A percentile compares a stretch with the other conserved stretches of the same genome.
Evolutionary conservation across 2,113 vertebrate genomes (phyloP).

Genomic region (Cyanoliseus patagonus): DNA sequence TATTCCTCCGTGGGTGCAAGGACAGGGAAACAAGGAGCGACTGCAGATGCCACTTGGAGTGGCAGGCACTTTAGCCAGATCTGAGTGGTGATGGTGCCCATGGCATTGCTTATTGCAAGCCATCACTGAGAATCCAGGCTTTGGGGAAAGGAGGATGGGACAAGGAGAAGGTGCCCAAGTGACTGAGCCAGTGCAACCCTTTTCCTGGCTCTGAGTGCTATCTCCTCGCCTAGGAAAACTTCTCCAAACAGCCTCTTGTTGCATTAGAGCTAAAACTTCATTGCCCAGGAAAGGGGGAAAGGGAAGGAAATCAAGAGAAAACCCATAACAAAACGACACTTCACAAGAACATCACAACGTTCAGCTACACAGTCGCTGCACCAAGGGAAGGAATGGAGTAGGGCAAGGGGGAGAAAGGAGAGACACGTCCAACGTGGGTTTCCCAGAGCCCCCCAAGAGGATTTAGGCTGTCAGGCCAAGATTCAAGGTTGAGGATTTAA

Average conservation of each 20-base stretch:
- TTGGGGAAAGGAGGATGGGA: neutral
- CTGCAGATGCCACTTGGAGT: neutral
- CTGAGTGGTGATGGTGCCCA: neutral
- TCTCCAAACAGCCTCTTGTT: neutral
- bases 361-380: constrained; percentile 48
- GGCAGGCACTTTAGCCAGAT: constrained; percentile 48
- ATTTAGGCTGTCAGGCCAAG: neutral
- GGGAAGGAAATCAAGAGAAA: no score
- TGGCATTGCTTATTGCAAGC: neutral
- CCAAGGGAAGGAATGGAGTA: neutral
- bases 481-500: constrained; percentile 28
- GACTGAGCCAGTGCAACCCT: neutral
- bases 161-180: neutral
- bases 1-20: neutral
- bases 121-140: neutral
- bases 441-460: neutral
- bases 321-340: neutral
- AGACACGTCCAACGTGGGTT: neutral
- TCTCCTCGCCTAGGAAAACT: neutral
- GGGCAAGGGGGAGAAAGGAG: neutral
- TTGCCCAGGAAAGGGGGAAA: neutral
- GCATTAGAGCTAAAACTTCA: neutral
- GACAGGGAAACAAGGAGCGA: neutral
- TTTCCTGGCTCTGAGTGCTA: neutral
- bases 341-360: constrained; percentile 31